Percentiles rank a stretch among this genome's conserved stretches.
Evolutionary conservation across 2,113 vertebrate species (phyloP).

Genomic region (Tetrax tetrax): DNA sequence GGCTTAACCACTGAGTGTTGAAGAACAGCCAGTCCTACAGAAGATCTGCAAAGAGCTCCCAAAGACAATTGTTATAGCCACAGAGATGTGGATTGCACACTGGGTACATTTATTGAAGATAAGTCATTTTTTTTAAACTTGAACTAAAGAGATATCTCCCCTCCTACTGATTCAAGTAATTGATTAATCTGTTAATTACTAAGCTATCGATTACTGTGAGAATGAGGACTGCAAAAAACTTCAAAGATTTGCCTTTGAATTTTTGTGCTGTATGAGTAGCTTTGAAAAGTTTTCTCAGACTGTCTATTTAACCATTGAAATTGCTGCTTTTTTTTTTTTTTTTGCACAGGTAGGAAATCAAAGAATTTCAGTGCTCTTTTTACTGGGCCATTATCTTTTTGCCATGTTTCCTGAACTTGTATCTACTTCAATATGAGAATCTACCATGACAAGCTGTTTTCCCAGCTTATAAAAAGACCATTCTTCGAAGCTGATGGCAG

Average conservation of each 20-base stretch:
- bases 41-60: background rate
- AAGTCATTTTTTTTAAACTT: background rate
- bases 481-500: conserved; percentile 1
- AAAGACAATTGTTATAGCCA: background rate
- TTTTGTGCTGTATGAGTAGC: background rate
- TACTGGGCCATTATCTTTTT: background rate
- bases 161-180: background rate
- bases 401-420: background rate
- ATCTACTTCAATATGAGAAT: background rate
- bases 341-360: background rate
- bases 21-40: background rate
- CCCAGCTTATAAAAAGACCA: background rate
- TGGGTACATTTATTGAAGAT: background rate
- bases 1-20: background rate
- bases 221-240: background rate
- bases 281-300: background rate
- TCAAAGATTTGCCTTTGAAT: background rate
- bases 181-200: background rate
- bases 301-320: background rate
- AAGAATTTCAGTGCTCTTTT: background rate
- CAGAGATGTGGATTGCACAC: background rate
- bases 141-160: background rate
- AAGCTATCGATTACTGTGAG: background rate
- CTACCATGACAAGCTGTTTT: background rate
- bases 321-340: background rate